A percentile compares a stretch with the other conserved stretches of the same genome.
These are phyloP conservation scores for Agrotis segetum DNA, from an alignment of 2,888 invertebrate genomes.

Conservation along the genomic window DNA sequence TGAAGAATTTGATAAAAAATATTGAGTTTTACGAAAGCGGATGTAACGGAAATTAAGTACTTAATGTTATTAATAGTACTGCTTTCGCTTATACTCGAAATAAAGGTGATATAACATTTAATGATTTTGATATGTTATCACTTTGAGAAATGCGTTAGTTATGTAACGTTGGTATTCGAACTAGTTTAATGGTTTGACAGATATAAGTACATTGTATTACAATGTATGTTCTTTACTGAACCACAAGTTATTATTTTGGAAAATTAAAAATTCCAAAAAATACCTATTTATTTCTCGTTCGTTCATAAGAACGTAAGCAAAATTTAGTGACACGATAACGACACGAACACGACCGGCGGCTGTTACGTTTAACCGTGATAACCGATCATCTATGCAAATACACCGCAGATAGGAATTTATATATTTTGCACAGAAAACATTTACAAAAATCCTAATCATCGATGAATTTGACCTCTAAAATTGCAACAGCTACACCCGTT, in stretches of 20 bases:
- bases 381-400: too few species aligned
- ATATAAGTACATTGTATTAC: too few species aligned
- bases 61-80: conserved; percentile 27
- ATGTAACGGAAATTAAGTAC: conserved; percentile 36
- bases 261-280: too few species aligned
- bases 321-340: too few species aligned
- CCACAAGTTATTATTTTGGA: too few species aligned
- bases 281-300: too few species aligned
- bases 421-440: too few species aligned
- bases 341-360: too few species aligned
- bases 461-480: conserved; percentile 25
- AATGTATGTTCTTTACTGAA: too few species aligned
- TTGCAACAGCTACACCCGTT: background rate
- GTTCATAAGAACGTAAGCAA: too few species aligned
- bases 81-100: conserved; percentile 45
- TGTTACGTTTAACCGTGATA: too few species aligned
- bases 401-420: too few species aligned
- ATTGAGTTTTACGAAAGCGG: conserved; percentile 24
- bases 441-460: background rate
- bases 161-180: conserved; percentile 20
- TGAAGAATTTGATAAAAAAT: background rate
- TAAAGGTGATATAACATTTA: conserved; percentile 40
- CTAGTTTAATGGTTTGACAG: background rate
- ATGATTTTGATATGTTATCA: conserved; percentile 7
- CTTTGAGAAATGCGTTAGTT: conserved; percentile 21